These are phyloP conservation scores for Hippolais icterina DNA, from an alignment of 2,113 vertebrate species.

Conservation along the genomic window DNA sequence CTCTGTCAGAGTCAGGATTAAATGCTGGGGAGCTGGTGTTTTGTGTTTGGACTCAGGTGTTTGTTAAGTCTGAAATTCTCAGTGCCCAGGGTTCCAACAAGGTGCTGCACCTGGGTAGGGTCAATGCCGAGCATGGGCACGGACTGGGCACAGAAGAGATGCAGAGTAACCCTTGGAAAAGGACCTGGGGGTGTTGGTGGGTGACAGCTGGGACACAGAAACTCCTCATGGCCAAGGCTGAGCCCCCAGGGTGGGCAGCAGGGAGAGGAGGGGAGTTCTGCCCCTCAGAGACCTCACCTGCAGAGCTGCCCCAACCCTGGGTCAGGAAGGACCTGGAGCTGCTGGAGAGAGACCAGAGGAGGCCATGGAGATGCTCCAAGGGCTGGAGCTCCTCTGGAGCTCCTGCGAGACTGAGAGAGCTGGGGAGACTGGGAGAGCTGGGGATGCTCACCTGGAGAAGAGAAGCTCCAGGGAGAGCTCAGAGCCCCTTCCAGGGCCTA, in stretches of 20 bases:
- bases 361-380: accelerated
- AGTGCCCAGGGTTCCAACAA: neutral
- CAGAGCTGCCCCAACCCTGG: neutral
- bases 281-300: neutral
- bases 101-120: neutral
- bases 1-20: too few relatives aligned
- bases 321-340: neutral
- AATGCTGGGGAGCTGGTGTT: too few relatives aligned
- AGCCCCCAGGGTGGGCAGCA: neutral
- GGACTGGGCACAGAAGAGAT: neutral
- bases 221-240: neutral
- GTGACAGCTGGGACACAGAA: neutral
- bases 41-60: too few relatives aligned
- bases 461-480: neutral
- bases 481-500: neutral
- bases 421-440: neutral
- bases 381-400: neutral
- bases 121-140: too few relatives aligned
- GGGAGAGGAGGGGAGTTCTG: too few relatives aligned
- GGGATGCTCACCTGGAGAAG: neutral
- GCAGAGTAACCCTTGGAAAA: neutral
- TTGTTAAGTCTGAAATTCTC: too few relatives aligned
- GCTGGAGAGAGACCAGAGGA: neutral
- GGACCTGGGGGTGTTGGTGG: neutral
- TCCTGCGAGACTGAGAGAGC: neutral